Percentiles rank a stretch among this genome's conserved stretches.
Conservation (phyloP, 2,888 invertebrate genomes). For the Actias luna region DNA sequence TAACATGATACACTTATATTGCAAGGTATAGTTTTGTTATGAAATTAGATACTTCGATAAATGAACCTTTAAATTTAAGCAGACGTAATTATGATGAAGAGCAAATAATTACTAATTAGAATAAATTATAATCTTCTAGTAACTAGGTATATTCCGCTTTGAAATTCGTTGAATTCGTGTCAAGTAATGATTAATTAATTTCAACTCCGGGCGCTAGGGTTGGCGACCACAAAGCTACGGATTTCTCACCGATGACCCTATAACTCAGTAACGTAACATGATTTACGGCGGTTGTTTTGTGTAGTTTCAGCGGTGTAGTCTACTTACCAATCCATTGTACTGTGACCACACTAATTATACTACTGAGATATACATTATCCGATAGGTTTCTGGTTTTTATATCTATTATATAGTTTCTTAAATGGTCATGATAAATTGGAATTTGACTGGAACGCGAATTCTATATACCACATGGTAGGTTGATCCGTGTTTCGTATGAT, state of each 20-base stretch:
- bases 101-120: not conserved
- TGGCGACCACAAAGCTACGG: slow-evolving; percentile 10
- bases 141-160: not conserved
- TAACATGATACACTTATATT: no score
- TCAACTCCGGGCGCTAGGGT: not conserved
- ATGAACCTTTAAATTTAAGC: not conserved
- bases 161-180: not conserved
- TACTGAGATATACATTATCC: not conserved
- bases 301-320: not conserved
- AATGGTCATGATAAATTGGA: no score
- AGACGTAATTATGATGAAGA: not conserved
- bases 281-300: not conserved
- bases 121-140: not conserved
- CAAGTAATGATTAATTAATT: slow-evolving; percentile 8
- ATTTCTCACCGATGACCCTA: slow-evolving; percentile 6
- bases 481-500: no score
- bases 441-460: no score
- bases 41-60: no score
- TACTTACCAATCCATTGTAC: not conserved
- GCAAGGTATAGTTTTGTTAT: no score
- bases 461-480: no score
- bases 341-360: not conserved
- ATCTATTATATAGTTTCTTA: no score
- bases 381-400: not conserved
- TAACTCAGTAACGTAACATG: not conserved